Conservation (phyloP, 2,888 invertebrate species). For the Anagyrus pseudococci region DNA sequence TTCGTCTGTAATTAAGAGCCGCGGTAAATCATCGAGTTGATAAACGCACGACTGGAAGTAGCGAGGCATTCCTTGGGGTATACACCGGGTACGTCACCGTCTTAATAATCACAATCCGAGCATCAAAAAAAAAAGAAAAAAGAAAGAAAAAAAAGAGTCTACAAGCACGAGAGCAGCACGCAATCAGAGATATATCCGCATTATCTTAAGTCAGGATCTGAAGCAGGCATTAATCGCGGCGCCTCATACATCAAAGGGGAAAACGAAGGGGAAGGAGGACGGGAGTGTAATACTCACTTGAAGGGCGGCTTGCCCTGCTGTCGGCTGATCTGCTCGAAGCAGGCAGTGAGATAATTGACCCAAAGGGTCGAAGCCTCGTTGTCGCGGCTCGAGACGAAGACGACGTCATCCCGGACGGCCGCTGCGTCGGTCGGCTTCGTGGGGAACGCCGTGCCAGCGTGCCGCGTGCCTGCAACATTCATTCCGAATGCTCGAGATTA, state of each 20-base stretch:
- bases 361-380: slow-evolving; percentile 81
- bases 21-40: too few species aligned
- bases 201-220: neutral
- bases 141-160: neutral
- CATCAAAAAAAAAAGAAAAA: neutral
- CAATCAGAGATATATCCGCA: neutral
- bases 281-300: slow-evolving; percentile 29
- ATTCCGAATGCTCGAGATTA: neutral
- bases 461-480: slow-evolving; percentile 47
- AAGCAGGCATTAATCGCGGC: neutral
- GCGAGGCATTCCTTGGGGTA: too few species aligned
- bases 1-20: too few species aligned
- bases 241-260: neutral
- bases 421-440: slow-evolving; percentile 36
- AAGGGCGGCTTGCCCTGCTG: slow-evolving; percentile 77
- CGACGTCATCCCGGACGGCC: slow-evolving; percentile 70
- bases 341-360: slow-evolving; percentile 82
- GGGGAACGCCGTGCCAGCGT: slow-evolving; percentile 39
- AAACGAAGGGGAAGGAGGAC: neutral
- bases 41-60: too few species aligned
- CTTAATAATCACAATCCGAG: too few species aligned
- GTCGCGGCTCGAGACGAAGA: slow-evolving; percentile 79
- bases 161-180: neutral
- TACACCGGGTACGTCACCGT: too few species aligned
- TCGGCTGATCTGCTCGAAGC: slow-evolving; percentile 84